phyloP scores from a whole-genome alignment of 2,113 vertebrate species.

The Lota lota region DNA sequence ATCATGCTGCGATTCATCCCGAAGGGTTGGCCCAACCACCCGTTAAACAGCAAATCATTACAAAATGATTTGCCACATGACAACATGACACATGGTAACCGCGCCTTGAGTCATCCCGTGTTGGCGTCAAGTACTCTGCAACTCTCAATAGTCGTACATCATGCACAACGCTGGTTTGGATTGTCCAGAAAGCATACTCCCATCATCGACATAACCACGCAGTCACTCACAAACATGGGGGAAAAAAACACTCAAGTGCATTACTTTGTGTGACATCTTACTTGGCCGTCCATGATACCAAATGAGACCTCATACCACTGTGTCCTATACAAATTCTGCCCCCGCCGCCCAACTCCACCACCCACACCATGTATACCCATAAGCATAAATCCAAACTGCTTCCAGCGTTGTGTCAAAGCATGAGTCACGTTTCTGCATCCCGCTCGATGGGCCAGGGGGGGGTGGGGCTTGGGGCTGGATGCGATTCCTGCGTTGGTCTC shows the following conservation, averaged over 20 bases:
- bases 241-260: not conserved
- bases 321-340: conserved; percentile 15
- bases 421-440: conserved; percentile 46
- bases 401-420: conserved; percentile 55
- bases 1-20: too few species aligned
- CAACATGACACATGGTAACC: not conserved
- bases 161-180: too few species aligned
- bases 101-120: not conserved
- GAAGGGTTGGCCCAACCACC: too few species aligned
- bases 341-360: not conserved
- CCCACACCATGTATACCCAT: conserved; percentile 27
- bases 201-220: conserved; percentile 27
- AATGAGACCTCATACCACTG: conserved; percentile 49
- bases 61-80: not conserved
- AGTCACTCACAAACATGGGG: conserved; percentile 12
- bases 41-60: too few species aligned
- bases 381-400: conserved; percentile 45
- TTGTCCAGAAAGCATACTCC: not conserved
- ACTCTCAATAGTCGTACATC: too few species aligned
- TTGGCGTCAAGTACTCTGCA: too few species aligned
- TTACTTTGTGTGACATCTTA: conserved; percentile 47
- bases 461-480: conserved; percentile 28
- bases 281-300: conserved; percentile 49
- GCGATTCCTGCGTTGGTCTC: not conserved
- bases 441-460: conserved; percentile 16